phyloP scores from a whole-genome alignment of 2,113 vertebrate genomes.

The Lepisosteus oculatus region DNA sequence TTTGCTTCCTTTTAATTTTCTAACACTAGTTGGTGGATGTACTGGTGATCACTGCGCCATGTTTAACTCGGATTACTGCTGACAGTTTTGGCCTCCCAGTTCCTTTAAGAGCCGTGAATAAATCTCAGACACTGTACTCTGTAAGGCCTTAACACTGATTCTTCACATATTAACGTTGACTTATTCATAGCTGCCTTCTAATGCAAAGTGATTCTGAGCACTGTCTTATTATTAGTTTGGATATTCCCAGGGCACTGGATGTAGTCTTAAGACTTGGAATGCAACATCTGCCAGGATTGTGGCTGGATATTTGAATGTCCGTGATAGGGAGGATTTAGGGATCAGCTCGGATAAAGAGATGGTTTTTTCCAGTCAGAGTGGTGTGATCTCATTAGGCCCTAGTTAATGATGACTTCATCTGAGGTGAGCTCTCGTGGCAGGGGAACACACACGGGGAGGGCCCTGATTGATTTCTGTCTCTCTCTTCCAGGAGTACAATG shows the following conservation, averaged over 20 bases:
- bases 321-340: constrained; percentile 7
- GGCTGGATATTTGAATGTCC: not conserved
- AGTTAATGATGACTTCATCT: not conserved
- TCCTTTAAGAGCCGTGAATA: no score
- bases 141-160: no score
- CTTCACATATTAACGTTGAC: no score
- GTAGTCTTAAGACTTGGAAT: constrained; percentile 3
- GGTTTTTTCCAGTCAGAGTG: not conserved
- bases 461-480: constrained; percentile 16
- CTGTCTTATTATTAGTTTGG: constrained; percentile 1
- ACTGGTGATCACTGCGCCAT: no score
- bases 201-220: no score
- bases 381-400: not conserved
- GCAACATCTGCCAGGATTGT: constrained; percentile 17
- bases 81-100: no score
- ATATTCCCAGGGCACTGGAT: not conserved
- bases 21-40: no score
- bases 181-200: no score
- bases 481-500: constrained; percentile 68
- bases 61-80: no score
- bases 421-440: not conserved
- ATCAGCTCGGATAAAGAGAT: not conserved
- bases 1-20: no score
- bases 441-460: not conserved
- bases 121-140: no score